These are phyloP conservation scores for Sinella curviseta DNA, from an alignment of 1,140 invertebrate genomes.

Conservation along the genomic window DNA sequence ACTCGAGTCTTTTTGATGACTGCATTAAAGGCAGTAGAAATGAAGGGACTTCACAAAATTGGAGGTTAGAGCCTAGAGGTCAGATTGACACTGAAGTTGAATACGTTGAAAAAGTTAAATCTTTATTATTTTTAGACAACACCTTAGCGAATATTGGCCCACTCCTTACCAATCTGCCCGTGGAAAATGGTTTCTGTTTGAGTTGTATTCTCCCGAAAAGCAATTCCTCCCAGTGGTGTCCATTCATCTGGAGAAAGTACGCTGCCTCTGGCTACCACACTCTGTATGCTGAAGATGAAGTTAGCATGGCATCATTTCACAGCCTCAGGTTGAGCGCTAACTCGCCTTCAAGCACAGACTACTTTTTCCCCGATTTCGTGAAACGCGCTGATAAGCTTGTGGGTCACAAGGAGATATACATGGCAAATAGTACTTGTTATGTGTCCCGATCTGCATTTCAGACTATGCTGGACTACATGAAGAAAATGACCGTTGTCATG, in stretches of 20 bases:
- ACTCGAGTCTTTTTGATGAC: constrained; percentile 64
- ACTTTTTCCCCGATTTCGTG: constrained; percentile 56
- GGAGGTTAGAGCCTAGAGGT: constrained; percentile 31
- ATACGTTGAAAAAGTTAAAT: too few relatives aligned
- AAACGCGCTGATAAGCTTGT: constrained; percentile 36
- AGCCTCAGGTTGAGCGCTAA: constrained; percentile 57
- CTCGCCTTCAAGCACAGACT: constrained; percentile 56
- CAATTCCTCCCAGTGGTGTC: constrained; percentile 53
- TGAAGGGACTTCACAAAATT: constrained; percentile 66
- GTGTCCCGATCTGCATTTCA: constrained; percentile 38
- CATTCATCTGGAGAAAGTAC: constrained; percentile 60
- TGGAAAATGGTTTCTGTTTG: constrained; percentile 61
- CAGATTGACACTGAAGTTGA: background rate
- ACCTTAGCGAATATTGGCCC: background rate
- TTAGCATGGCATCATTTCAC: constrained; percentile 58
- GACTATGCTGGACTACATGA: constrained; percentile 16
- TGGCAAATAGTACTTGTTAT: constrained; percentile 48
- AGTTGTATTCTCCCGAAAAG: background rate
- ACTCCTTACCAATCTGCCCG: background rate
- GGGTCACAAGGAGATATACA: too few relatives aligned
- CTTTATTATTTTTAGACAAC: background rate
- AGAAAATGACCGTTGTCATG: background rate
- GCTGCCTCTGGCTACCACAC: constrained; percentile 56
- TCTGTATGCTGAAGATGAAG: constrained; percentile 58
- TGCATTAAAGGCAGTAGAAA: constrained; percentile 65